Evolutionary conservation across 2,888 invertebrate genomes (phyloP), one percentile per base, ranked within the genome.

Genomic region (Leuctra nigra): DNA sequence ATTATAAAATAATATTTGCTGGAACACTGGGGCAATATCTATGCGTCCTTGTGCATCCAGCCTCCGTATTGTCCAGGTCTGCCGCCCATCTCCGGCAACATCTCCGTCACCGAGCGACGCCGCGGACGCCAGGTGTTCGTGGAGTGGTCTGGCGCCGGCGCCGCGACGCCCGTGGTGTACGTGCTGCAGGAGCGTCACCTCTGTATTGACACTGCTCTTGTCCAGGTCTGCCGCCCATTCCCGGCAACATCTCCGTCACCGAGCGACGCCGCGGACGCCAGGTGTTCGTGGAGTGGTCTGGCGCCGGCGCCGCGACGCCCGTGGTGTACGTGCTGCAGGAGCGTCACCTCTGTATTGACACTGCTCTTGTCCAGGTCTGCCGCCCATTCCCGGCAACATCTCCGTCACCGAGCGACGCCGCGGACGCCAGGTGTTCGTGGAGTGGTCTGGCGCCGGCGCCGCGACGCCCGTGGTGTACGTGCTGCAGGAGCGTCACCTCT

Each of bases 401-500:
- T 78, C 77, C 61, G 74, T 79, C n/a, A 77, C 73, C 61, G 81
- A 82, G 65, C 75, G 74, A 57, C 72, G 75, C 20, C 72, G 76
- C 33, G 75, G 78, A 4, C 72, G 77, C 1, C 68, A 70, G n/a
- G 70, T 82, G 4, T 68, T 72, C 44, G 66, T 75, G 3, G 68
- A 69, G 61, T 74, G 74, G 74, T 62, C 64, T 14, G 71, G 74
- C 16, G 16, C 0, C 74, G 75, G 0, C 71, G 75, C 11, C 75
- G 72, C 1, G 66, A 69, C 9, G 7, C 63, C 62, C 4, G 70
- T 79, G 0, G 67, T 82, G 29, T 84, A 80, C 64, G 69, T 85
- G 16, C 70, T 88, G 1, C 84, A 88, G 68, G 84, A 84, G 63
- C 80, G 87, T 55, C 84, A 84, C 62, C 82, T n/a, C n/a, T n/a